Evolutionary conservation across 2,113 vertebrate genomes (phyloP).

Genomic region (Gulo gulo): DNA sequence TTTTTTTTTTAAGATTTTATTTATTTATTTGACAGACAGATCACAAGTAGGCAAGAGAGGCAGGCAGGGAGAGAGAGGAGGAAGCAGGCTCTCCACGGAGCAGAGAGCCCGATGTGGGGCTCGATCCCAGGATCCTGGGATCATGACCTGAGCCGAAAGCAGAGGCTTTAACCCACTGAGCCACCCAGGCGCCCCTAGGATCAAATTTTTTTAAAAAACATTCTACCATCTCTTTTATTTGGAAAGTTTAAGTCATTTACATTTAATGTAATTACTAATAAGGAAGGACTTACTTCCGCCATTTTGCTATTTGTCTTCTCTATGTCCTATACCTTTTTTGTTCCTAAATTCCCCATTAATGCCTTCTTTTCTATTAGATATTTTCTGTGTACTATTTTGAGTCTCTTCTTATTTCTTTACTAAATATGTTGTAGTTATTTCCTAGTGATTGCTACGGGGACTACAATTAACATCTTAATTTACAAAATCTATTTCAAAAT

Average conservation of each 20-base stretch:
- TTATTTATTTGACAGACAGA: too few species aligned
- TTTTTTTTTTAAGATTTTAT: too few species aligned
- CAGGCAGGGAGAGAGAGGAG: too few species aligned
- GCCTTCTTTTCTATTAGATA: neutral
- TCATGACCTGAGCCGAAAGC: too few species aligned
- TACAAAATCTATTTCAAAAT: slow-evolving; percentile 28
- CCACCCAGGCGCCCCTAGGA: neutral
- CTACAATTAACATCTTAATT: neutral
- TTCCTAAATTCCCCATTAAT: neutral
- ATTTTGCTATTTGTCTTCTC: neutral
- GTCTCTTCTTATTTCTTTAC: neutral
- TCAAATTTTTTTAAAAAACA: neutral
- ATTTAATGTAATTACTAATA: neutral
- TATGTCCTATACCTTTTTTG: neutral
- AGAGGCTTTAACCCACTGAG: too few species aligned
- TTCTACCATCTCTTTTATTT: neutral
- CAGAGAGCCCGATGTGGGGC: too few species aligned
- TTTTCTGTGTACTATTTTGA: neutral
- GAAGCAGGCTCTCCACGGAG: too few species aligned
- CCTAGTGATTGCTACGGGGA: neutral
- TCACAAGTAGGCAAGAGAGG: too few species aligned
- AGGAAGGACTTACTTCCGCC: neutral
- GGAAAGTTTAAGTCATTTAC: neutral
- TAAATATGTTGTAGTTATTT: neutral
- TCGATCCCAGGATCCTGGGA: too few species aligned